Conservation (phyloP, 2,888 invertebrate species). For the Erebia aethiops region DNA sequence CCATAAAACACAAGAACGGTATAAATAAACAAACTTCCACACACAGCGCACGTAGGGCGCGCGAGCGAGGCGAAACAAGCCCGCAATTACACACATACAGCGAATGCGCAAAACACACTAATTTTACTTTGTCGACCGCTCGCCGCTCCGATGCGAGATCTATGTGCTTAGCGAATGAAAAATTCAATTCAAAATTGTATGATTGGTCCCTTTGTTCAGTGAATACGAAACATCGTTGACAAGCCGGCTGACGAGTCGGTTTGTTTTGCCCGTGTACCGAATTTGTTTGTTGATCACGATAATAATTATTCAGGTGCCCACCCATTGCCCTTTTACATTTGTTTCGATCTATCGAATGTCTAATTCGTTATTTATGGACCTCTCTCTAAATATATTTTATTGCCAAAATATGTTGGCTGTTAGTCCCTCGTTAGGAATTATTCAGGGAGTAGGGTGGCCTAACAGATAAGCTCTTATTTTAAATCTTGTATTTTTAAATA, state of each 20-base stretch:
- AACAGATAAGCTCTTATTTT: neutral
- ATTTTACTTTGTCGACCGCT: slow-evolving; percentile 43
- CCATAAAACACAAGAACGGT: slow-evolving; percentile 10
- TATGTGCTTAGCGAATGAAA: slow-evolving; percentile 45
- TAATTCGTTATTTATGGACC: slow-evolving; percentile 23
- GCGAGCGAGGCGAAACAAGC: slow-evolving; percentile 40
- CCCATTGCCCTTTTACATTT: slow-evolving; percentile 26
- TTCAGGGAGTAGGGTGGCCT: neutral
- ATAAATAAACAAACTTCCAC: slow-evolving; percentile 35
- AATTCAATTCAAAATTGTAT: slow-evolving; percentile 46
- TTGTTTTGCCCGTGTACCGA: slow-evolving; percentile 36
- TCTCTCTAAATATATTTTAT: slow-evolving; percentile 10
- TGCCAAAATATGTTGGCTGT: neutral
- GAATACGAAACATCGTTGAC: slow-evolving; percentile 39
- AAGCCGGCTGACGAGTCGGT: slow-evolving; percentile 27
- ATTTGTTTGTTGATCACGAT: slow-evolving; percentile 38
- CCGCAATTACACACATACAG: slow-evolving; percentile 41
- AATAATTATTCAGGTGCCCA: slow-evolving; percentile 34
- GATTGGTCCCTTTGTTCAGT: slow-evolving; percentile 46
- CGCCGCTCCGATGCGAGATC: slow-evolving; percentile 32
- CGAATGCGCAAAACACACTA: slow-evolving; percentile 45
- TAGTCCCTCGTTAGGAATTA: neutral
- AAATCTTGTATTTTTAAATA: neutral
- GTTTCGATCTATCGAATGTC: slow-evolving; percentile 24
- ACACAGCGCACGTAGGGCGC: slow-evolving; percentile 35